Evolutionary conservation across 2,113 vertebrate species (phyloP), one percentile per base, ranked within the genome.

Genomic region (Genyomyrus donnyi): DNA sequence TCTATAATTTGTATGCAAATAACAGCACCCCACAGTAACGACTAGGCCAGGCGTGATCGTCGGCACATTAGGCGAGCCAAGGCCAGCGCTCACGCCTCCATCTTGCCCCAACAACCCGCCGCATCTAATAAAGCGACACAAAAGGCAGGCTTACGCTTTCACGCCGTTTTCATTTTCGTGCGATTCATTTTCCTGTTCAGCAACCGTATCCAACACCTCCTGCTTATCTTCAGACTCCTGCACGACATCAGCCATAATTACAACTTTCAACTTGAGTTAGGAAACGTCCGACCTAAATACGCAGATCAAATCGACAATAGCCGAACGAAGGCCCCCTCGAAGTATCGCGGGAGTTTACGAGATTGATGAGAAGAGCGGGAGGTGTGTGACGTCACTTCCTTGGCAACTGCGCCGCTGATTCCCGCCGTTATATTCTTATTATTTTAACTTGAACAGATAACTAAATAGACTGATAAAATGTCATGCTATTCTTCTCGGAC

Each of bases 121-220:
- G 39, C 80, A 84, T 84, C 48, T 48, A 84, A 46, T 45, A 84
- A 87, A 31, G 50, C 31, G 31, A 19, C 21, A 84, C 0, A 70
- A 87, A 19, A 19, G 49, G 13, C 83, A 5, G 0, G 93, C 92
- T 94, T 95, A 97, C 98, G 96, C 97, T 96, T 98, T 98, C 85
- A 97, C 95, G 92, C 98, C 98, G 91, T 98, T 99, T 6, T 97
- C 95, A 89, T 95, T 95, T 58, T 97, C 96, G 77, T 88, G 91
- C 0, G 92, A 49, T 5, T 95, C 94, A 7, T 91, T 6, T 24
- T 96, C 95, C 11, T 91, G 93, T n/a, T 91, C 70, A 2, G 89
- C 66, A 2, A 88, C 91, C 21, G 21, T 92, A 9, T 5, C 17
- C 3, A 80, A 91, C 27, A 94, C 94, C 2, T 94, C 95, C 31